Evolutionary conservation across 2,797 vertebrate genomes (phyloP), one percentile per base, ranked within the genome.

Genomic region (Toxotes lorentzi): DNA sequence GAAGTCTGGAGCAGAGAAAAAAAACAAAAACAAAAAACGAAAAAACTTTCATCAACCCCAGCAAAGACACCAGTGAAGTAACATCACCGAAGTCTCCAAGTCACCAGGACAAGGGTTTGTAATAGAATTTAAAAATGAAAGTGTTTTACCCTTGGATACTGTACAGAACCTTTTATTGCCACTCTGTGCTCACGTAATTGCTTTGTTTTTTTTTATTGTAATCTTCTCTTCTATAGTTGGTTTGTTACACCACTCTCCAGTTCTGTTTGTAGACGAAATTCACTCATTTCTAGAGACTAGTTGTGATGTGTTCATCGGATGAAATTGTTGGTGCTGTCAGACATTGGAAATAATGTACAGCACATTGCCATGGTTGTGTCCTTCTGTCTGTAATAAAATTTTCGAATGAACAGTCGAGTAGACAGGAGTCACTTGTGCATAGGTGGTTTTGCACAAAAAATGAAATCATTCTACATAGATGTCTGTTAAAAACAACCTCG

Each of bases 351-450:
- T 73, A 34, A 84, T 81, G 75, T 84, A 63, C 61, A 58, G 78
- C 67, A 76, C 74, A 53, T 82, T 81, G 63, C 67, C 57, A 81
- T 90, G 76, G 71, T 83, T 64, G 68, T 88, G 81, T 89, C 63
- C 83, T 68, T 87, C 65, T 81, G 72, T 91, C 68, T 90, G 68
- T 83, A 91, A 91, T 91, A 91, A 92, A 92, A 70, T 30, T 80
- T 85, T 89, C 21, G 78, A 90, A 83, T 82, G 47, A 69, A 86
- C 83, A 70, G 48, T 83, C 74, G n/a, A 51, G 45, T 66, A 58
- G 19, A 54, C 48, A 51, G 43, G 45, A 77, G 57, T 78, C 38
- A 24, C 35, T 69, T 58, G 21, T 62, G 27, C 30, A 14, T 40
- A 54, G 10, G 68, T 70, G 65, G 50, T 48, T 10, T 58, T 66